Base-by-base conservation (phyloP, 2,888 invertebrate genomes). In the Tryphoninae sp. region DNA sequence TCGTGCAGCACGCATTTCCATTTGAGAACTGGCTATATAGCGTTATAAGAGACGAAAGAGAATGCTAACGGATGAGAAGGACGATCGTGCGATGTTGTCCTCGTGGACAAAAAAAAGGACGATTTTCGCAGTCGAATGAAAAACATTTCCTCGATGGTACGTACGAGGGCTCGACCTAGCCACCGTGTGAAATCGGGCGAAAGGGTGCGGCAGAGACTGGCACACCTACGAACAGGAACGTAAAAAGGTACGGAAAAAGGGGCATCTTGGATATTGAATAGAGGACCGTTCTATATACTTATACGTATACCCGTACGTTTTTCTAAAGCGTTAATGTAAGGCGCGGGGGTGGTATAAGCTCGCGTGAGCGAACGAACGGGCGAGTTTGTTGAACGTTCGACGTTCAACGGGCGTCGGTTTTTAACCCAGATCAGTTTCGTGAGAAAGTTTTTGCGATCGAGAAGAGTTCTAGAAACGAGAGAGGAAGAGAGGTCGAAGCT, bases 211-310 rank as follows among this genome's bases (percentile, higher is more conserved):
- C 53, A 45, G 58, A 73, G 65, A 26, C 16, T 53, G 49, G 53
- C 67, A 45, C 61, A 33, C 33, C 9, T 55, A 19, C 9, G 8
- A 4, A 55, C 23, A 65, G 53, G 45, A 16, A 45, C 9, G 40
- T 42, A 22, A 58, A 58, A 80, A 73, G 78, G 71, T 75, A 76
- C 62, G 79, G 80, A 73, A 80, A 77, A 84, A 86, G 84, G 74
- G 85, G 84, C 83, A 84, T 87, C 78, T 86, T 88, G 88, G 89
- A 88, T 88, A 89, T 88, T 87, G 89, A 88, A 88, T 87, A 85
- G 86, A 67, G 79, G 78, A 83, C 84, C 16, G 61, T 59, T 61
- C 61, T 61, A 51, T 55, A 13, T 45, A 23, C 49, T 16, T 65
- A 13, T 45, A 59, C 23, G 55, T 42, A 16, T 11, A 79, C 67